Percentiles rank a stretch among this genome's conserved stretches.
Conservation (phyloP, 2,113 vertebrate species). For the Climacteris rufus region DNA sequence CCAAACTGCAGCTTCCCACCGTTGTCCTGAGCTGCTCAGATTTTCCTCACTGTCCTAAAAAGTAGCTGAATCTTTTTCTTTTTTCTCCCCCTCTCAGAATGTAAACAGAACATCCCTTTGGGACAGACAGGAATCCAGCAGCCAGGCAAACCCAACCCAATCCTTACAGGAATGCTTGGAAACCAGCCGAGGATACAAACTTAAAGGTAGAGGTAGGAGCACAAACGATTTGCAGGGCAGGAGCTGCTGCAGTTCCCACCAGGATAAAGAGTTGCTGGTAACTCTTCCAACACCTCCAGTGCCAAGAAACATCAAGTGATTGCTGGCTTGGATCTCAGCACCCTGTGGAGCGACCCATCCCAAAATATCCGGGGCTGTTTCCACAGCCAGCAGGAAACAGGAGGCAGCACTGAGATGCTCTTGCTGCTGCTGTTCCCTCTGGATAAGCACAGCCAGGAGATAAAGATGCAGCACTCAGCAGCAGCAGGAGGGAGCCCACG, state of each 20-base stretch:
- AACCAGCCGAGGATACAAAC: not conserved
- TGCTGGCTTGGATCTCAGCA: not conserved
- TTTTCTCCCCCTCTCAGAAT: not conserved
- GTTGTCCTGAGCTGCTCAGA: not conserved
- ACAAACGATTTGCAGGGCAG: not conserved
- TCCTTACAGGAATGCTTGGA: not conserved
- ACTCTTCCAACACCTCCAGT: not conserved
- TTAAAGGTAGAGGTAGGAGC: not conserved
- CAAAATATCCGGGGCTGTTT: not conserved
- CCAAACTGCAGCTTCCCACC: not conserved
- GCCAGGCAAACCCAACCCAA: not conserved
- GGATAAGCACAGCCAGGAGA: slow-evolving; percentile 6
- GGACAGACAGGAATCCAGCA: not conserved
- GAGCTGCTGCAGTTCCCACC: not conserved
- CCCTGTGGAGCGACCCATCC: not conserved
- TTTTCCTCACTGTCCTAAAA: not conserved
- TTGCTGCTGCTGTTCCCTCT: fast-evolving
- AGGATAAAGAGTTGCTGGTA: not conserved
- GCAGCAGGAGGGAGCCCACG: not conserved
- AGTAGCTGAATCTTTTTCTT: not conserved
- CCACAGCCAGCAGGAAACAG: not conserved
- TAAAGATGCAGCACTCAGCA: not conserved
- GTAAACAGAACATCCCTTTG: not conserved
- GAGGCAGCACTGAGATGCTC: not conserved
- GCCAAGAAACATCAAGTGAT: not conserved